Evolutionary conservation across 2,797 vertebrate species (phyloP).

Genomic region (Megaceryle alcyon): DNA sequence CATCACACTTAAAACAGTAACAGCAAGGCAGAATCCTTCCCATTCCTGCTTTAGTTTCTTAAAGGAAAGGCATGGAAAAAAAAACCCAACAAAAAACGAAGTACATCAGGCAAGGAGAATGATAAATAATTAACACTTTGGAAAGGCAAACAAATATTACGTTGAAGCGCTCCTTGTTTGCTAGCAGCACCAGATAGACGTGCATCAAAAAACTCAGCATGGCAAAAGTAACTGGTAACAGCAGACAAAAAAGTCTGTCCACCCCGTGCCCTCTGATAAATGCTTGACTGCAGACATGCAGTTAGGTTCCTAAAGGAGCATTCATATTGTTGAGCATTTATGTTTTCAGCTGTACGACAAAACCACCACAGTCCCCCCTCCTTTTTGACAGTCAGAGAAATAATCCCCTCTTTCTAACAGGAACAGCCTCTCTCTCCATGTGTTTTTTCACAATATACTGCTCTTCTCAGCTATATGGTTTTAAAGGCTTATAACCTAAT

Average conservation of each 20-base stretch:
- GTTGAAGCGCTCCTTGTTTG: neutral
- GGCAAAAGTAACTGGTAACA: neutral
- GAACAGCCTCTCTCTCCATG: slow-evolving; percentile 1
- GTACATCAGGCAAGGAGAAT: neutral
- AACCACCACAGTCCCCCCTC: neutral
- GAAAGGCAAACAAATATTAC: neutral
- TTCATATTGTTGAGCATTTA: neutral
- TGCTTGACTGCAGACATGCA: neutral
- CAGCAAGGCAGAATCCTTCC: neutral
- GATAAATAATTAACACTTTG: neutral
- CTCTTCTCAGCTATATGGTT: slow-evolving; percentile 53
- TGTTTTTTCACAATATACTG: slow-evolving; percentile 28
- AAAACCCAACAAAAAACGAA: neutral
- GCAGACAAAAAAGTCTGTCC: neutral
- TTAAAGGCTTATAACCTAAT: slow-evolving; percentile 63
- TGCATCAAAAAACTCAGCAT: neutral
- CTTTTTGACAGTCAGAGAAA: slow-evolving; percentile 5
- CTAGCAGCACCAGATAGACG: neutral
- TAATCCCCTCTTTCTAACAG: slow-evolving; percentile 43
- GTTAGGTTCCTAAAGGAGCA: slow-evolving; percentile 7
- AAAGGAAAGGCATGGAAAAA: neutral
- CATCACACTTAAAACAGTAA: slow-evolving; percentile 53
- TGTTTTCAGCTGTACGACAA: neutral
- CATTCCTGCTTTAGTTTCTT: neutral
- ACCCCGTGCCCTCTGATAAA: neutral